Evolutionary conservation across 1,140 invertebrate genomes (phyloP).

Genomic region (Eueides isabella): DNA sequence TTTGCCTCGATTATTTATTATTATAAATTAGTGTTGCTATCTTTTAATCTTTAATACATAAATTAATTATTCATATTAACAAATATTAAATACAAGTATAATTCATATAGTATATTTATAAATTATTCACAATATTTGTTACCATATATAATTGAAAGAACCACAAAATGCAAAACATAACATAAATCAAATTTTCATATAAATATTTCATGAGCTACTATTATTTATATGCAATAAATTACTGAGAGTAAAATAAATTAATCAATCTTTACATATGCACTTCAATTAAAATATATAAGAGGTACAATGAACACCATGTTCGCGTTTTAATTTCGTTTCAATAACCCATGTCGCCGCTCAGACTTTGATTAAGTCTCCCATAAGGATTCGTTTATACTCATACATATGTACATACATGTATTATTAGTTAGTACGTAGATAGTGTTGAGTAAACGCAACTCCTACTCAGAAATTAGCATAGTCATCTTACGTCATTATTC

Average conservation of each 20-base stretch:
- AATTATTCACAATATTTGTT: no score
- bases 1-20: no score
- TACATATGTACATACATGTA: no score
- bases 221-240: neutral
- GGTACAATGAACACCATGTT: conserved; percentile 44
- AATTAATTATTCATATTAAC: no score
- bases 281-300: conserved; percentile 45
- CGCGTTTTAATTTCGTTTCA: conserved; percentile 66
- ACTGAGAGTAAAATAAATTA: neutral
- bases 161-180: neutral
- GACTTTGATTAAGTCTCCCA: conserved; percentile 64
- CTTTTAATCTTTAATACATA: no score
- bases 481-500: conserved; percentile 51
- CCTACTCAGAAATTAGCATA: conserved; percentile 58
- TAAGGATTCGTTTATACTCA: conserved; percentile 44
- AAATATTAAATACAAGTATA: no score
- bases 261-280: neutral
- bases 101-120: no score
- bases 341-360: conserved; percentile 61
- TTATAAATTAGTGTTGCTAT: no score
- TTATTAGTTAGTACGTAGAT: conserved; percentile 9
- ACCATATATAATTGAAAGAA: neutral
- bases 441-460: conserved; percentile 31
- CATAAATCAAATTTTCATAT: neutral
- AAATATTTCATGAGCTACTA: neutral